A percentile compares a stretch with the other conserved stretches of the same genome.
These are phyloP conservation scores for Syngnathus scovelli DNA, from an alignment of 2,113 vertebrate genomes.

Conservation along the genomic window DNA sequence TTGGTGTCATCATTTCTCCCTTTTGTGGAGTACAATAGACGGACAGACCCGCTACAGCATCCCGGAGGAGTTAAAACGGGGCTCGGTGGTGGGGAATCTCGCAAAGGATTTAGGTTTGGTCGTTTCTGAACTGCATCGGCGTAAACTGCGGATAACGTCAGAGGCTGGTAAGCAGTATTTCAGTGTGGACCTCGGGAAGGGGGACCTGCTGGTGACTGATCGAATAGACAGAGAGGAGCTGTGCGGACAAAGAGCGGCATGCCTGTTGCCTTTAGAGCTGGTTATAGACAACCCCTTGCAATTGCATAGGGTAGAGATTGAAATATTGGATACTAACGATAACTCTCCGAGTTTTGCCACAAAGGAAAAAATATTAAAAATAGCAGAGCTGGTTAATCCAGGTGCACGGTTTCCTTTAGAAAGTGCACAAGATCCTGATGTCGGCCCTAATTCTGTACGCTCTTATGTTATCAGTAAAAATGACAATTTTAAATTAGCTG, in stretches of 20 bases:
- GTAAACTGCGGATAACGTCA: constrained; percentile 79
- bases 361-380: constrained; percentile 70
- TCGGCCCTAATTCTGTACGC: constrained; percentile 64
- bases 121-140: constrained; percentile 73
- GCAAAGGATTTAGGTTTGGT: constrained; percentile 80
- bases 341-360: constrained; percentile 74
- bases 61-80: constrained; percentile 71
- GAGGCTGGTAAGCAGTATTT: constrained; percentile 81
- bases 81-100: constrained; percentile 74
- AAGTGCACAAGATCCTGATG: constrained; percentile 66
- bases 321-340: constrained; percentile 79
- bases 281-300: constrained; percentile 71
- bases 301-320: constrained; percentile 72
- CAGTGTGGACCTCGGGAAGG: constrained; percentile 65
- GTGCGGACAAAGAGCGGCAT: constrained; percentile 64
- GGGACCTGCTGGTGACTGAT: constrained; percentile 67
- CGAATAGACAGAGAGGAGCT: constrained; percentile 73
- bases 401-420: constrained; percentile 71
- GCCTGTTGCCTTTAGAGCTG: constrained; percentile 68
- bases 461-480: constrained; percentile 64
- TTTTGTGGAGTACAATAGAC: constrained; percentile 67
- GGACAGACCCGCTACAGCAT: constrained; percentile 69
- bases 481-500: constrained; percentile 63
- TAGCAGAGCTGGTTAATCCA: constrained; percentile 68
- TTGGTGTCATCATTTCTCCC: constrained; percentile 54